Conservation (phyloP, 2,888 invertebrate species). For the Graphium colonna region DNA sequence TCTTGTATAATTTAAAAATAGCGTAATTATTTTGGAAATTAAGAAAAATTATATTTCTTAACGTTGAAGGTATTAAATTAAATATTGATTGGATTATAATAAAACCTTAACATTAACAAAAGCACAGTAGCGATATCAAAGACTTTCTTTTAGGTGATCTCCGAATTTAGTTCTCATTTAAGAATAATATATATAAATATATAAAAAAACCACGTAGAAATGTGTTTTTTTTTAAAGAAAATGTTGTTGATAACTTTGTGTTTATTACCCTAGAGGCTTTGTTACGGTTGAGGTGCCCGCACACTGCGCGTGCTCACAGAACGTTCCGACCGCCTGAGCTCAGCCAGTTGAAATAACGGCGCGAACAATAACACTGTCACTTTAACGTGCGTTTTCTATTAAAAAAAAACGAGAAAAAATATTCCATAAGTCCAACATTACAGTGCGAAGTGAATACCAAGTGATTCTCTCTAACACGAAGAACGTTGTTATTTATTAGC, state of each 20-base stretch:
- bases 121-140: too few species aligned
- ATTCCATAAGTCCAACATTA: background rate
- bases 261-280: conserved; percentile 60
- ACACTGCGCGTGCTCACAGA: conserved; percentile 36
- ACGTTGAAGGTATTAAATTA: too few species aligned
- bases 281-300: conserved; percentile 68
- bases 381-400: conserved; percentile 7
- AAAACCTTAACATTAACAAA: too few species aligned
- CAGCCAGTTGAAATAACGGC: conserved; percentile 27
- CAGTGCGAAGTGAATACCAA: conserved; percentile 8
- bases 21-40: too few species aligned
- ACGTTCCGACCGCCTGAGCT: conserved; percentile 24
- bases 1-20: too few species aligned
- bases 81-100: too few species aligned
- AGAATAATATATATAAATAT: too few species aligned
- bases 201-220: too few species aligned
- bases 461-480: background rate
- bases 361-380: conserved; percentile 35
- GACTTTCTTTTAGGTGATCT: too few species aligned
- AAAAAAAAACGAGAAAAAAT: background rate
- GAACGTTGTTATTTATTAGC: background rate
- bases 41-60: too few species aligned
- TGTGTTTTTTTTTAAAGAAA: background rate
- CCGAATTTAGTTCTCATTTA: too few species aligned
- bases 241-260: conserved; percentile 53